Evolutionary conservation across 2,888 invertebrate species (phyloP).

Genomic region (Catocala nupta): DNA sequence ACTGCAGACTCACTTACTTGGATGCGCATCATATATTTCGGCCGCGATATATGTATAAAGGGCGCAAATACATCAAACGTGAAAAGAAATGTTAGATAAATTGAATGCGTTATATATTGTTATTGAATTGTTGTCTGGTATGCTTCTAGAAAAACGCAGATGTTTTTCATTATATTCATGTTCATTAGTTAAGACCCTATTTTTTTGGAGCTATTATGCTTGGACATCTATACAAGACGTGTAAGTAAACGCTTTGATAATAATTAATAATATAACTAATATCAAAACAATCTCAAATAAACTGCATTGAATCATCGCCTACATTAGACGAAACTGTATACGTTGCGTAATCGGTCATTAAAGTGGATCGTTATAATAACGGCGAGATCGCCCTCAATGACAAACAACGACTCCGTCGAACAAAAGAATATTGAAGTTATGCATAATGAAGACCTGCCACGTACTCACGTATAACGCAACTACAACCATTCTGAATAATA

Average conservation of each 20-base stretch:
- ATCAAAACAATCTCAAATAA: constrained; percentile 53
- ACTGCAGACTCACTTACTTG: constrained; percentile 40
- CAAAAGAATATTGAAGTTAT: constrained; percentile 51
- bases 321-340: constrained; percentile 66
- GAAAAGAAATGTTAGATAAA: not conserved
- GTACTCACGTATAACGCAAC: constrained; percentile 28
- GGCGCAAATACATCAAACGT: not conserved
- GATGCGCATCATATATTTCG: not conserved
- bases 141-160: too few species aligned
- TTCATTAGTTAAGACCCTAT: too few species aligned
- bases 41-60: too few species aligned
- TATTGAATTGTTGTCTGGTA: too few species aligned
- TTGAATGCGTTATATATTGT: too few species aligned
- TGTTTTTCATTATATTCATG: too few species aligned
- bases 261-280: constrained; percentile 31
- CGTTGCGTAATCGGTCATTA: constrained; percentile 77
- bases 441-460: constrained; percentile 40
- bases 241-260: not conserved
- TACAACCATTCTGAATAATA: constrained; percentile 23
- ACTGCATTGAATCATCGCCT: constrained; percentile 70
- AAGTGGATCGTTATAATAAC: constrained; percentile 59
- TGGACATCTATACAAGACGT: too few species aligned
- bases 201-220: too few species aligned
- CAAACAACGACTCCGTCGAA: constrained; percentile 45
- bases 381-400: constrained; percentile 47